Evolutionary conservation across 1,140 invertebrate species (phyloP).

Genomic region (Agraylea sexmaculata): DNA sequence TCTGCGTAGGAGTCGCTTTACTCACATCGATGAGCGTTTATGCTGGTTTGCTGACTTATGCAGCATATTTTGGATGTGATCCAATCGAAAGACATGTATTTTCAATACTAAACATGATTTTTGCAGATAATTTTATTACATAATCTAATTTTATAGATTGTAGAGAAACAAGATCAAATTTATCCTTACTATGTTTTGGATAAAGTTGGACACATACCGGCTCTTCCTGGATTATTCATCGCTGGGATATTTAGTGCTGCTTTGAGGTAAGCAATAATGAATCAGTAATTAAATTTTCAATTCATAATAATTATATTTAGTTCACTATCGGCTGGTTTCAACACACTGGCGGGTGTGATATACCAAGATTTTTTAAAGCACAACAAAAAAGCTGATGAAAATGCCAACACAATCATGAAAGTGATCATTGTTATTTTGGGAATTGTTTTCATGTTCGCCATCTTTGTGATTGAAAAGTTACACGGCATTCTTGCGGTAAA

Average conservation of each 20-base stretch:
- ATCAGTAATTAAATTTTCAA: not conserved
- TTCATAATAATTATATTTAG: slow-evolving; percentile 32
- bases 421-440: slow-evolving; percentile 43
- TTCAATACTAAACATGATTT: no score
- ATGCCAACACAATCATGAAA: slow-evolving; percentile 51
- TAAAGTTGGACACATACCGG: slow-evolving; percentile 40
- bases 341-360: slow-evolving; percentile 63
- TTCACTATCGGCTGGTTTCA: slow-evolving; percentile 59
- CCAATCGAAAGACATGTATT: no score
- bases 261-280: slow-evolving; percentile 36
- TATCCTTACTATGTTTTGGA: slow-evolving; percentile 53
- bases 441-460: slow-evolving; percentile 44
- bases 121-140: no score
- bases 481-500: slow-evolving; percentile 47
- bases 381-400: slow-evolving; percentile 40
- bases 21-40: no score
- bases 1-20: no score
- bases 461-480: slow-evolving; percentile 52
- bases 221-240: slow-evolving; percentile 54
- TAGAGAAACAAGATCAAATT: slow-evolving; percentile 40
- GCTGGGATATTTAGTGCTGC: slow-evolving; percentile 58
- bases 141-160: slow-evolving; percentile 22
- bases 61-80: no score
- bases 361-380: slow-evolving; percentile 61
- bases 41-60: no score